These are phyloP conservation scores for Conopomorpha cramerella DNA, from an alignment of 1,140 invertebrate genomes.

Conservation along the genomic window DNA sequence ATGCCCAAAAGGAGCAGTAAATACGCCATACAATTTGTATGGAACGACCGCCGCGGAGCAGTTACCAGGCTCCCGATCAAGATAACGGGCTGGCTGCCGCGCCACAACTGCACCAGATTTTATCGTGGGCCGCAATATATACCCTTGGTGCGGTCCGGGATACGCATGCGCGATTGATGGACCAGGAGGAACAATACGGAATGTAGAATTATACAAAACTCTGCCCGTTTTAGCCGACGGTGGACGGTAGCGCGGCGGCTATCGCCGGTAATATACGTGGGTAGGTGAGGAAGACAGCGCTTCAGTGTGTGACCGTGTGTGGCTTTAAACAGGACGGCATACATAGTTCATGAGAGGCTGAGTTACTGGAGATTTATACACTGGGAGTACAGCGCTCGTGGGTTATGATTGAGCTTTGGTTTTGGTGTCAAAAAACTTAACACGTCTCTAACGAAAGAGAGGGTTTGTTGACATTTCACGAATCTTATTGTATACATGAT, in stretches of 20 bases:
- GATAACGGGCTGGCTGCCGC: conserved; percentile 35
- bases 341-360: too few relatives aligned
- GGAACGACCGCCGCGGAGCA: conserved; percentile 32
- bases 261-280: not conserved
- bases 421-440: too few relatives aligned
- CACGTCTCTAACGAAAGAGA: too few relatives aligned
- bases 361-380: too few relatives aligned
- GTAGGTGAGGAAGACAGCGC: not conserved
- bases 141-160: conserved; percentile 11
- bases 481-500: too few relatives aligned
- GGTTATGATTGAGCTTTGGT: too few relatives aligned
- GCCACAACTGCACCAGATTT: conserved; percentile 26
- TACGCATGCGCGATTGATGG: conserved; percentile 32
- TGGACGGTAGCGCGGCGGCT: not conserved
- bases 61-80: conserved; percentile 31
- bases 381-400: too few relatives aligned
- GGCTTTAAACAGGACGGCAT: too few relatives aligned
- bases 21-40: conserved; percentile 55
- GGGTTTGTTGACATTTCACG: too few relatives aligned
- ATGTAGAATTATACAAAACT: conserved; percentile 10
- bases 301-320: too few relatives aligned
- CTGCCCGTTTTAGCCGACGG: conserved; percentile 2
- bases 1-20: conserved; percentile 49
- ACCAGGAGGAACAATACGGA: conserved; percentile 35
- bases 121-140: conserved; percentile 28